Evolutionary conservation across 1,140 invertebrate species (phyloP).

Genomic region (Magallana gigas): DNA sequence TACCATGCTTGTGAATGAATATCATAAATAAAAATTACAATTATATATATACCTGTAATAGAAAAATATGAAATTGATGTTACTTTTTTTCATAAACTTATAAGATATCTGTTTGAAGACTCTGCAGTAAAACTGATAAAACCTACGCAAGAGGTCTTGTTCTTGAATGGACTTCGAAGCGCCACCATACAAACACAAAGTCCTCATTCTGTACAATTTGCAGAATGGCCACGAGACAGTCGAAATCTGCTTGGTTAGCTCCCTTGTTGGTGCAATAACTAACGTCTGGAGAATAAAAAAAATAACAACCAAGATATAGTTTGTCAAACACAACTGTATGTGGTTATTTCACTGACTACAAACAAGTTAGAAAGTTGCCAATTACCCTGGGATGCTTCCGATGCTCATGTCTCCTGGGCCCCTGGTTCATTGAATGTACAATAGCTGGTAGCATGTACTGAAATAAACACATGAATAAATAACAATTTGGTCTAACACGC

Average conservation of each 20-base stretch:
- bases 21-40: too few relatives aligned
- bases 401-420: slow-evolving; percentile 58
- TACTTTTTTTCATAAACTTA: too few relatives aligned
- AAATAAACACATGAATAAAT: slow-evolving; percentile 46
- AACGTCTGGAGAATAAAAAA: slow-evolving; percentile 79
- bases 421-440: slow-evolving; percentile 95
- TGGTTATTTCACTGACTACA: too few relatives aligned
- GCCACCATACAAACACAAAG: slow-evolving; percentile 96
- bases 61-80: too few relatives aligned
- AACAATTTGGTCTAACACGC: too few relatives aligned
- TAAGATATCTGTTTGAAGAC: too few relatives aligned
- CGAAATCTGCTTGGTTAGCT: slow-evolving; percentile 97
- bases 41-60: too few relatives aligned
- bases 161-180: slow-evolving; percentile 93
- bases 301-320: not conserved
- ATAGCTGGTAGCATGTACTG: slow-evolving; percentile 85
- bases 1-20: too few relatives aligned
- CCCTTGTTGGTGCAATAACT: slow-evolving; percentile 94
- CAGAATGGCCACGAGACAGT: slow-evolving; percentile 94
- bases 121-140: too few relatives aligned
- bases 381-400: not conserved
- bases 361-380: too few relatives aligned
- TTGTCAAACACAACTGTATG: not conserved
- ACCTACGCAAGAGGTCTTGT: not conserved
- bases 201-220: slow-evolving; percentile 88